Base-by-base conservation (phyloP, 2,888 invertebrate genomes). In the Hoplodrina blanda region DNA sequence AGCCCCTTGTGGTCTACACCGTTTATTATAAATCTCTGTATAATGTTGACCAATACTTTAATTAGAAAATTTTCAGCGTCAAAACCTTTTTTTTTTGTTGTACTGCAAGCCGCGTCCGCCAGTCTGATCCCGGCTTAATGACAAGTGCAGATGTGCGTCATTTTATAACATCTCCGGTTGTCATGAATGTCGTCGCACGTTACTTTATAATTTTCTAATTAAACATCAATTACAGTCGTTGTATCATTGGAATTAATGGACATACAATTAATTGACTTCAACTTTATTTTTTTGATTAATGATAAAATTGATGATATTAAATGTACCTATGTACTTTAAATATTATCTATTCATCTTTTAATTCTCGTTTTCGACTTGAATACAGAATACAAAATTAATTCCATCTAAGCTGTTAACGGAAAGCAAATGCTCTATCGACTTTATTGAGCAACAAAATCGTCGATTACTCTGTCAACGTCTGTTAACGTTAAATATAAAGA, bases 61-160 rank as follows among this genome's bases (percentile, higher is more conserved):
- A 74, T 56, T 71, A 61, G 55, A 63, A 62, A 19, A 52, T 33
- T 11, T 33, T 41, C 52, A 46, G 15, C 46, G 57, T 54, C 57
- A 74, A 78, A 10, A 50, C 15, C 49, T n/a, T 5, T 46, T 62
- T 70, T 76, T 52, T 60, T 80, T 46, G 13, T 54, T 37, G 13
- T n/a, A 69, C 65, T 70, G 44, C 81, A 80, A 72, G 74, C 44
- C 73, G 66, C 68, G n/a, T 71, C 66, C 69, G 74, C 85, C 83
- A 71, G 69, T 75, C 33, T 69, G 71, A 69, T 75, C 73, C 70
- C 68, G 69, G 84, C 73, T 81, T 78, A 70, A 53, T 57, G 70
- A 64, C 60, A 20, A 72, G 19, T 66, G 73, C 49, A 73, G 63
- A 74, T 78, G 73, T 73, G 33, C 54, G 66, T 62, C 17, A 33